These are phyloP conservation scores for Brachylomia viminalis DNA, from an alignment of 2,888 invertebrate genomes.

Conservation along the genomic window DNA sequence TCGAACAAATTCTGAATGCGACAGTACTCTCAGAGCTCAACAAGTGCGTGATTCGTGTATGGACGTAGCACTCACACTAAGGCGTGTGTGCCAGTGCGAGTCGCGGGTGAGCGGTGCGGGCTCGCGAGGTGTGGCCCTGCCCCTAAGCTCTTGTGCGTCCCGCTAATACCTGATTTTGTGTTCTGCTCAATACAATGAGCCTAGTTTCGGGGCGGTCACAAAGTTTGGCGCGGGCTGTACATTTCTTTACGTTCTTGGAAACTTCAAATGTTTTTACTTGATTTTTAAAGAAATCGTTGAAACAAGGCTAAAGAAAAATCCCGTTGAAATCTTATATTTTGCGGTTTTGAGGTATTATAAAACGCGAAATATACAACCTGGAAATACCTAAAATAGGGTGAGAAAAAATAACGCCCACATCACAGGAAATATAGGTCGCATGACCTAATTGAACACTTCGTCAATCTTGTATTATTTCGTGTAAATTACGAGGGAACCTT, in stretches of 20 bases:
- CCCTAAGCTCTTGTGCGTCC: too few species aligned
- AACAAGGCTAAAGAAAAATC: constrained; percentile 31
- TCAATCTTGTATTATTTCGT: constrained; percentile 58
- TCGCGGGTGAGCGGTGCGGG: too few species aligned
- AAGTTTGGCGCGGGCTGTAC: too few species aligned
- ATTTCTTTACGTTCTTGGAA: neutral
- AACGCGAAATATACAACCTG: constrained; percentile 28
- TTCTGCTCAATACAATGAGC: too few species aligned
- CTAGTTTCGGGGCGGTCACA: too few species aligned
- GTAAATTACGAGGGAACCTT: constrained; percentile 56
- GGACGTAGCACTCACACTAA: too few species aligned
- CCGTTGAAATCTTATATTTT: constrained; percentile 23
- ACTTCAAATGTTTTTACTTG: neutral
- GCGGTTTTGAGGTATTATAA: constrained; percentile 48
- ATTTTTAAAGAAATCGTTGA: constrained; percentile 1
- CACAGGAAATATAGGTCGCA: constrained; percentile 44
- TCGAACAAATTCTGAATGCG: too few species aligned
- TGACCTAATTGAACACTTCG: constrained; percentile 55
- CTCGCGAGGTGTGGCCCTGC: too few species aligned
- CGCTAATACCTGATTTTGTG: too few species aligned
- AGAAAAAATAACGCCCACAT: constrained; percentile 31
- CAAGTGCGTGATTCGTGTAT: too few species aligned
- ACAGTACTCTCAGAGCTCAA: too few species aligned
- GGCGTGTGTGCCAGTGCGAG: too few species aligned
- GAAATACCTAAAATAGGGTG: constrained; percentile 42